Evolutionary conservation across 2,797 vertebrate genomes (phyloP), one percentile per base, ranked within the genome.

Genomic region (Pangasius djambal): DNA sequence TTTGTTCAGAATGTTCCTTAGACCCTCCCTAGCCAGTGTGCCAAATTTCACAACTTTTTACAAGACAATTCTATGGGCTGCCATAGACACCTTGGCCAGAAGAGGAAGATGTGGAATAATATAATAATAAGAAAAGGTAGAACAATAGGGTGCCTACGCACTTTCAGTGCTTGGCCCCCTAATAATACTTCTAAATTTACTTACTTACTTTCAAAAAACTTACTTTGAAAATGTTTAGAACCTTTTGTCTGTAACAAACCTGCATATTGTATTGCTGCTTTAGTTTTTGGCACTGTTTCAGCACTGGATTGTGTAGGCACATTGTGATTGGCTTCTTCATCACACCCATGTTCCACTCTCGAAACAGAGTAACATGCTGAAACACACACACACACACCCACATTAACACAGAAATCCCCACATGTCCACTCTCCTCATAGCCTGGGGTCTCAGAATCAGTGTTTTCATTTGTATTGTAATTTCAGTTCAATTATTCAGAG

Each of bases 211-310:
- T 34, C 28, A 55, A 18, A 83, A 9, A 59, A 22, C 4, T 12
- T 28, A 18, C 6, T 7, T 34, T 34, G 18, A 81, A 81, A 9
- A 34, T 37, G n/a, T 61, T 82, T 16, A n/a, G 22, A 16, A 40
- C 9, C 20, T 15, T 28, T 61, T 31, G 13, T 61, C 55, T 57
- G 6, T 28, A 59, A 87, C 85, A 22, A 81, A 92, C 92, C 92
- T 75, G 88, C 57, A 57, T 88, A 91, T 20, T 65, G 83, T 31
- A 61, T 4, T 44, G 87, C 50, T 44, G 86, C 44, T 48, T 67
- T 90, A 82, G 86, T 89, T 75, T 72, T 85, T 34, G 50, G 28
- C 3, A 69, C 61, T 28, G 72, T 20, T 83, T 86, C 88, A 16
- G 25, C 12, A 4, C 69, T 81, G 59, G 67, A 52, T 72, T 87